A percentile compares a stretch with the other conserved stretches of the same genome.
Conservation (phyloP, 2,113 vertebrate genomes). For the Aphelocoma coerulescens region DNA sequence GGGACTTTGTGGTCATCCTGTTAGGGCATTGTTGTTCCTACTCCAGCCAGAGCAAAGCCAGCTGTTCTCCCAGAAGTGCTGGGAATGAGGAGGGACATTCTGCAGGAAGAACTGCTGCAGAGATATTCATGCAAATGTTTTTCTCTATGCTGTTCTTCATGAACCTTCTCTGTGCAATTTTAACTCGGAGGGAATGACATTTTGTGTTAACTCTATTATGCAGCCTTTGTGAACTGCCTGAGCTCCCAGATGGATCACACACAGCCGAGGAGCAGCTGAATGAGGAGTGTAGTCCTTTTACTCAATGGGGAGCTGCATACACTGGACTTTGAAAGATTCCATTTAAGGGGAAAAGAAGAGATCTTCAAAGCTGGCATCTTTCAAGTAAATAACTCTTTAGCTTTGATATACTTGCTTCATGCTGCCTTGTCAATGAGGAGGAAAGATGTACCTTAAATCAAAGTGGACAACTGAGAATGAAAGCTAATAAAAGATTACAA, state of each 20-base stretch:
- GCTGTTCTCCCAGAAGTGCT: not conserved
- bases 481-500: slow-evolving; percentile 43
- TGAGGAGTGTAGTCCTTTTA: slow-evolving; percentile 8
- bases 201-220: slow-evolving; percentile 6
- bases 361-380: slow-evolving; percentile 41
- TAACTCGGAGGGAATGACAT: not conserved
- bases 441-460: slow-evolving; percentile 41
- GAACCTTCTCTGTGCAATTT: not conserved
- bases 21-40: not conserved
- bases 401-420: slow-evolving; percentile 44
- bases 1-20: not conserved
- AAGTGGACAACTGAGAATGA: slow-evolving; percentile 50
- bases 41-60: not conserved
- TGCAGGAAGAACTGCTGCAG: not conserved
- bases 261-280: not conserved
- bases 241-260: not conserved
- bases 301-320: not conserved
- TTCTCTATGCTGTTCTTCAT: fast-evolving
- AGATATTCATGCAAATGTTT: not conserved
- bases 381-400: slow-evolving; percentile 55
- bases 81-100: not conserved
- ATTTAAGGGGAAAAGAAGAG: not conserved
- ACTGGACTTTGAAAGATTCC: slow-evolving; percentile 34
- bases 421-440: slow-evolving; percentile 30
- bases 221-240: not conserved